Evolutionary conservation across 2,113 vertebrate genomes (phyloP), one percentile per base, ranked within the genome.

Genomic region (Gymnorhina tibicen): DNA sequence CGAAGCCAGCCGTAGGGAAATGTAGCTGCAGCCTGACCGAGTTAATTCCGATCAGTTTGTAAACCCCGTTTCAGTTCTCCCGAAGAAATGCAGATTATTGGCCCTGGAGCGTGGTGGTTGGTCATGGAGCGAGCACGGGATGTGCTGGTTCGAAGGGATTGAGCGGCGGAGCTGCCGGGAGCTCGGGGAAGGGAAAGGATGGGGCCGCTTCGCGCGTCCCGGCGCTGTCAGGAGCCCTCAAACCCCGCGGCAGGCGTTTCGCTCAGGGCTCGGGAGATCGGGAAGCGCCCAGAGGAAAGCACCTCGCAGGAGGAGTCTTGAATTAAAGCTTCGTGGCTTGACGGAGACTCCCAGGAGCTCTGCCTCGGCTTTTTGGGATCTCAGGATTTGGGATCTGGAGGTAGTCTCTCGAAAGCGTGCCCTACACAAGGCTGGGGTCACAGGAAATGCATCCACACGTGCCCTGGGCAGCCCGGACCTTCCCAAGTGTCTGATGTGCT

Each of bases 41-140:
- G 68, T 81, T 86, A 86, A 93, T 84, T 90, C 92, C 74, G 62
- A 86, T 74, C 47, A 60, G 50, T 92, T 84, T 84, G 77, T 87
- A 60, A 85, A 56, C 64, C 35, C 33, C 27, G 9, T 42, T 69
- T 83, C 33, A 46, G 56, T 49, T 81, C 76, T 84, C 37, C 53
- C 62, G 8, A 88, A 81, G 90, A 67, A 88, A 44, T 64, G 58
- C 6, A 52, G 52, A 68, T 93, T 44, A 9, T 82, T 90, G 22
- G 78, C 53, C 66, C 53, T 49, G 87, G 32, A 64, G 55, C 2
- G 13, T 41, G 22, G 64, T 16, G 2, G 78, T 59, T 28, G 63
- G 60, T 70, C 39, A 50, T 59, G 79, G 69, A 41, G 58, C 30
- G 79, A 55, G 77, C 62, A 3, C 63, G 52, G 85, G 58, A 63